These are phyloP conservation scores for Campaea margaritaria DNA, from an alignment of 2,888 invertebrate genomes.

Conservation along the genomic window DNA sequence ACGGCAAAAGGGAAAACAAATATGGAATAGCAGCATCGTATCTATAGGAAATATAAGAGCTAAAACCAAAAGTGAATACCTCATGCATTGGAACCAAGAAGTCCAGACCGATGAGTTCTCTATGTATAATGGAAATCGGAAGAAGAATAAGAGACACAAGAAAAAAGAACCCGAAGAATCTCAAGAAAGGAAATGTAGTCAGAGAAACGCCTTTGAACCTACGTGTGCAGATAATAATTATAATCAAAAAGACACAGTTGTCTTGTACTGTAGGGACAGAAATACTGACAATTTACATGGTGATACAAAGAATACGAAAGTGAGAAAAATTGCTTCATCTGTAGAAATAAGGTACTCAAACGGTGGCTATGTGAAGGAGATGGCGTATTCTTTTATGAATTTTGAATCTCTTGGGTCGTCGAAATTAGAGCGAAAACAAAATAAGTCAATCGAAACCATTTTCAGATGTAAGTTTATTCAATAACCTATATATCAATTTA, in stretches of 20 bases:
- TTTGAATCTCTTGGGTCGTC: constrained; percentile 45
- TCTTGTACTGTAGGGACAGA: constrained; percentile 32
- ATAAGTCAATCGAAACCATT: constrained; percentile 64
- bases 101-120: constrained; percentile 43
- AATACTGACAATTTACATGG: constrained; percentile 1
- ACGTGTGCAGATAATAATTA: constrained; percentile 5
- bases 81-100: constrained; percentile 34
- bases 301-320: constrained; percentile 10
- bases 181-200: constrained; percentile 10
- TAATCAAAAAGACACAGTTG: constrained; percentile 14
- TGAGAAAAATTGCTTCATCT: constrained; percentile 57
- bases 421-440: constrained; percentile 38
- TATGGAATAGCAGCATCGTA: constrained; percentile 47
- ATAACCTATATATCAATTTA: neutral
- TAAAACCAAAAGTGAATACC: constrained; percentile 34
- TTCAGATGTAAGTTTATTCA: constrained; percentile 56
- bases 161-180: neutral
- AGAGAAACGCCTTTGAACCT: constrained; percentile 7
- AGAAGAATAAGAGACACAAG: constrained; percentile 1
- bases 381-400: constrained; percentile 58
- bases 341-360: constrained; percentile 61
- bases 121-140: constrained; percentile 6
- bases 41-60: constrained; percentile 56
- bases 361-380: constrained; percentile 51
- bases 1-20: constrained; percentile 33